phyloP scores from a whole-genome alignment of 1,140 invertebrate genomes.

The Aphelinus atriplicis region DNA sequence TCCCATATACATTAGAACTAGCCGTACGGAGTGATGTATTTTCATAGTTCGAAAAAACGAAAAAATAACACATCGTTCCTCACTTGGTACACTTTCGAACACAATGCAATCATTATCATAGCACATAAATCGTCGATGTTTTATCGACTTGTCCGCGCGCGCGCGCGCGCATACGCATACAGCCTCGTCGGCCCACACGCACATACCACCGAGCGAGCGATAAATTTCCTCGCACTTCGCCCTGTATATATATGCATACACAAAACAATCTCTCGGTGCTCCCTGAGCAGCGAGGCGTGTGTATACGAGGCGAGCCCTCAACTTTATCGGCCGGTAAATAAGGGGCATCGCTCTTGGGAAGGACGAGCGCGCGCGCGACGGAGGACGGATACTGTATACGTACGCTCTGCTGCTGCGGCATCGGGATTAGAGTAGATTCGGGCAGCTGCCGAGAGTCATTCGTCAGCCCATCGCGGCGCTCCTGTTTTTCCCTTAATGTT shows the following conservation, averaged over 20 bases:
- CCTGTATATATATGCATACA: no score
- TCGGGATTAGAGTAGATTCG: neutral
- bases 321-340: slow-evolving; percentile 19
- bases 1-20: no score
- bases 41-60: no score
- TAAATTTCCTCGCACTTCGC: neutral
- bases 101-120: slow-evolving; percentile 4
- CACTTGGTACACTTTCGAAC: neutral
- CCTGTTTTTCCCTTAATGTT: no score
- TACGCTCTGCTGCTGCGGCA: no score
- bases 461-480: slow-evolving; percentile 15
- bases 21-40: no score
- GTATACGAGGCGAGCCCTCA: no score
- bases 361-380: no score
- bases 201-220: neutral
- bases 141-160: neutral
- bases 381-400: no score
- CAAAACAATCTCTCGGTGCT: neutral
- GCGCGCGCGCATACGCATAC: neutral
- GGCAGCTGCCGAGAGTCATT: slow-evolving; percentile 21
- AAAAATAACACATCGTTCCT: no score
- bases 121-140: slow-evolving; percentile 16
- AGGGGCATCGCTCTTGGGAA: neutral
- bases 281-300: no score
- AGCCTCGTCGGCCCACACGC: no score